Conservation (phyloP, 23 tunicate genomes). For the Styela plicata region DNA sequence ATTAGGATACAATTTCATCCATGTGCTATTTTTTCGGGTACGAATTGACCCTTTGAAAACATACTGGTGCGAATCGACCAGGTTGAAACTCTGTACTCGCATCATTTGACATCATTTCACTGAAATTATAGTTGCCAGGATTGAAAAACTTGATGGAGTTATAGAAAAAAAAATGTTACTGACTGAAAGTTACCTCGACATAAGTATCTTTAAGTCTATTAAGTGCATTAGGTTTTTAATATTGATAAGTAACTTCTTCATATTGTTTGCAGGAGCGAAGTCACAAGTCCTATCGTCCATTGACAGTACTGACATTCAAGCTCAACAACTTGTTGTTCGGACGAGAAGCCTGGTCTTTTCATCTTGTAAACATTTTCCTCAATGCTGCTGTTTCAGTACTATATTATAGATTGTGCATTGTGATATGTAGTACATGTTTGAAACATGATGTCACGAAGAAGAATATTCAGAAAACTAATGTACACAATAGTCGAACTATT, state of each 20-base stretch:
- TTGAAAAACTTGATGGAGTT: too few relatives aligned
- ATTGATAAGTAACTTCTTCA: neutral
- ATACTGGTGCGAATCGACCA: too few relatives aligned
- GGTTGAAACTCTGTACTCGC: too few relatives aligned
- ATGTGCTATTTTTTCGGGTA: too few relatives aligned
- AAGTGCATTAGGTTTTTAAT: neutral
- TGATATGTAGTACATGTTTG: neutral
- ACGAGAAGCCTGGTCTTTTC: constrained; percentile 54
- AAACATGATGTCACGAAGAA: neutral
- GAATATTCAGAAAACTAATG: neutral
- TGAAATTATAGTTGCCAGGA: too few relatives aligned
- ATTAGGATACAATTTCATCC: too few relatives aligned
- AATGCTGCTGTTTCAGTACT: constrained; percentile 46
- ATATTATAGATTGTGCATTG: neutral
- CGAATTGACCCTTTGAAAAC: too few relatives aligned
- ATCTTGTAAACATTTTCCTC: constrained; percentile 58
- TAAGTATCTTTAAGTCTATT: too few relatives aligned
- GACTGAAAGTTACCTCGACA: too few relatives aligned
- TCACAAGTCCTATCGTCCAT: constrained; percentile 93
- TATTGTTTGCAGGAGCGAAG: constrained; percentile 63
- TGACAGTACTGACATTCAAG: constrained; percentile 75
- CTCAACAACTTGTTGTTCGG: constrained; percentile 68
- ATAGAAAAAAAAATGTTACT: too few relatives aligned
- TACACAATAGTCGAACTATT: neutral
- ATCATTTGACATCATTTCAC: too few relatives aligned